phyloP scores from a whole-genome alignment of 2,113 vertebrate species.

The Pungitius pungitius region DNA sequence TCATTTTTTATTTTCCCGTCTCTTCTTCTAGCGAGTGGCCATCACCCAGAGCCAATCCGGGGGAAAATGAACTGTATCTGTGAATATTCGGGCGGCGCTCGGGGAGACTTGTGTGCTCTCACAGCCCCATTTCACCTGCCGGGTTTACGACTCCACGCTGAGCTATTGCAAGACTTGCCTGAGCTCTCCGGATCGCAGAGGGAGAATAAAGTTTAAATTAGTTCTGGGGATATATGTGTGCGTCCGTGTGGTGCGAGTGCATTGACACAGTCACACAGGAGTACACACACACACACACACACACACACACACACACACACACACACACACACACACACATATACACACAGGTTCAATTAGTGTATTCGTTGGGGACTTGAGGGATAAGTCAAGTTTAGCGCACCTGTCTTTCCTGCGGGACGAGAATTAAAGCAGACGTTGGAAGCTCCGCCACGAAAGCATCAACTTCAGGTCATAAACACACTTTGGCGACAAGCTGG shows the following conservation, averaged over 20 bases:
- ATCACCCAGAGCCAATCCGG: constrained; percentile 58
- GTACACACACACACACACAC: neutral
- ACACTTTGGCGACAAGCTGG: constrained; percentile 50
- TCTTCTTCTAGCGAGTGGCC: constrained; percentile 21
- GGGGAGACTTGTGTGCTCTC: constrained; percentile 37
- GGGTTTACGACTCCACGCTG: constrained; percentile 57
- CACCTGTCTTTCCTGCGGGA: constrained; percentile 54
- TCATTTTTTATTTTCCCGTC: constrained; percentile 43
- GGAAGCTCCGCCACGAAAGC: constrained; percentile 45
- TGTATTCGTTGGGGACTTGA: constrained; percentile 35
- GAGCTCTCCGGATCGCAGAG: constrained; percentile 40
- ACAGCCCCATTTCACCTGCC: constrained; percentile 59
- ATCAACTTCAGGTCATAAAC: constrained; percentile 64
- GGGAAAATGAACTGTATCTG: constrained; percentile 65
- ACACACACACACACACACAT: constrained; percentile 19
- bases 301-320: constrained; percentile 1
- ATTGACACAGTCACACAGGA: neutral
- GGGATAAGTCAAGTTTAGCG: constrained; percentile 68
- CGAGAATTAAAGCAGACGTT: constrained; percentile 59
- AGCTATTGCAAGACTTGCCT: constrained; percentile 64
- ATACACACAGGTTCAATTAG: constrained; percentile 59
- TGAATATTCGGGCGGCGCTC: constrained; percentile 59
- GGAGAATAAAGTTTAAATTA: constrained; percentile 64
- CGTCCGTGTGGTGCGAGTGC: constrained; percentile 2
- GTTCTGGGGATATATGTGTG: constrained; percentile 40